Evolutionary conservation across 2,888 invertebrate genomes (phyloP).

Genomic region (Willowsia nigromaculata): DNA sequence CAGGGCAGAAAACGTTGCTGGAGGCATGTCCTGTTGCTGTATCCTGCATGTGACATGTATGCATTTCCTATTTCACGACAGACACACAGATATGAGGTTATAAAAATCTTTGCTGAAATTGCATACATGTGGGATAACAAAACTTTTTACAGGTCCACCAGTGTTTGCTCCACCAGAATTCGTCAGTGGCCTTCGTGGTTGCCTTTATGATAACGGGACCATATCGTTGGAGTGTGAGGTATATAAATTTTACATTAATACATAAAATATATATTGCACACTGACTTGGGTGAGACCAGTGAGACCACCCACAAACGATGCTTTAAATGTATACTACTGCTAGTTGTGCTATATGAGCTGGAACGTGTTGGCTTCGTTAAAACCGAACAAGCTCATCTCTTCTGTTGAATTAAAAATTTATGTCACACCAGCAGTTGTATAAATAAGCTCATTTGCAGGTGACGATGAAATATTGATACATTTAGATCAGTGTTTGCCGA

Average conservation of each 20-base stretch:
- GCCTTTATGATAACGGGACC: constrained; percentile 74
- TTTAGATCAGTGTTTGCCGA: background rate
- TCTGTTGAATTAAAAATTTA: constrained; percentile 25
- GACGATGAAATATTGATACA: constrained; percentile 56
- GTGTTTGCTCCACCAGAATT: constrained; percentile 70
- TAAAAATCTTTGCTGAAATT: no score
- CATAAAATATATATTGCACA: background rate
- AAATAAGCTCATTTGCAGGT: background rate
- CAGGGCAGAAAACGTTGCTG: constrained; percentile 57
- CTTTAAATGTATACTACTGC: constrained; percentile 1
- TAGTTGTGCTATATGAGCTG: constrained; percentile 34
- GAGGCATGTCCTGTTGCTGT: constrained; percentile 65
- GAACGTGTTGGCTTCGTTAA: constrained; percentile 20
- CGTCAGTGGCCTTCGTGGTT: constrained; percentile 68
- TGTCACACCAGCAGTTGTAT: background rate
- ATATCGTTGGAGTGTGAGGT: constrained; percentile 75
- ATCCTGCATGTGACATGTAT: constrained; percentile 67
- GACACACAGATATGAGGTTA: no score
- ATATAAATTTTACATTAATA: background rate
- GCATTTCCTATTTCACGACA: background rate
- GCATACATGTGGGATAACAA: no score
- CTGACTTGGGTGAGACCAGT: background rate
- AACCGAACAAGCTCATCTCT: background rate
- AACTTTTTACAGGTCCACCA: constrained; percentile 67
- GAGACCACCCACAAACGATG: constrained; percentile 42